Evolutionary conservation across 2,113 vertebrate species (phyloP).

Genomic region (Conger conger): DNA sequence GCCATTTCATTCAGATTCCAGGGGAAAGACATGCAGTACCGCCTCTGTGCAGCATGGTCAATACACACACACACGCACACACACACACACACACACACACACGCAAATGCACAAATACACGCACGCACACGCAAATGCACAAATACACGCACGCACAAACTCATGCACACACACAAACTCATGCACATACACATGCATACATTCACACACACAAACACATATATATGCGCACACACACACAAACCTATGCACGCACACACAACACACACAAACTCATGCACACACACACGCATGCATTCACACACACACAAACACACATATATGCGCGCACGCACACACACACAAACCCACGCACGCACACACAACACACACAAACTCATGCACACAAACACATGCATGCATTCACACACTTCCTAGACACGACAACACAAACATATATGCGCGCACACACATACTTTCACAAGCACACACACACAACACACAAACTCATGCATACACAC

Average conservation of each 20-base stretch:
- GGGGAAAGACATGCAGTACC: neutral
- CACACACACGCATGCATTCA: neutral
- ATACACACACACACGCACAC: neutral
- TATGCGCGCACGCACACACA: neutral
- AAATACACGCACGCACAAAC: no score
- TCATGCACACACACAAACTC: neutral
- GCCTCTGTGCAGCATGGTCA: neutral
- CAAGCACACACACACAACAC: neutral
- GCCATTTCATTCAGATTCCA: slow-evolving; percentile 1
- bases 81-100: neutral
- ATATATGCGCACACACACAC: no score
- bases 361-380: no score
- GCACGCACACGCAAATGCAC: no score
- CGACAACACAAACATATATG: neutral
- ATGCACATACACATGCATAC: neutral
- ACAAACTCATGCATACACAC: neutral
- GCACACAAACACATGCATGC: slow-evolving; percentile 45
- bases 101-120: neutral
- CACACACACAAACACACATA: slow-evolving; percentile 30
- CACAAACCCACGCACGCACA: neutral
- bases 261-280: no score
- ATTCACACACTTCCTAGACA: neutral
- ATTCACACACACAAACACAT: slow-evolving; percentile 46
- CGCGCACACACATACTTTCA: neutral
- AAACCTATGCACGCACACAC: slow-evolving; percentile 18